Evolutionary conservation across 2,888 invertebrate species (phyloP).

Genomic region (Netelia inedita): DNA sequence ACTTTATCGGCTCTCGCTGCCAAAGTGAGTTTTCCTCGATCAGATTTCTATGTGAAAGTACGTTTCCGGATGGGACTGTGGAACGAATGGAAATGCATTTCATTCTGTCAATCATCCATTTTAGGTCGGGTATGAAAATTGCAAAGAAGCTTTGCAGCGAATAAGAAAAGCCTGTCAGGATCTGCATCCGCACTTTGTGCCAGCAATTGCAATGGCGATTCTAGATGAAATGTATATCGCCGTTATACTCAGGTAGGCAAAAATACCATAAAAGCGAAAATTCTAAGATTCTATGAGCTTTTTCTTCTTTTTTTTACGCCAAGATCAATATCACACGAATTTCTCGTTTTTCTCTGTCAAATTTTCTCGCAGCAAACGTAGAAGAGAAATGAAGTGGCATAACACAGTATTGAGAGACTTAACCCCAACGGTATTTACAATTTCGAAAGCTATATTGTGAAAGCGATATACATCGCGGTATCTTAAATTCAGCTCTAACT

Average conservation of each 20-base stretch:
- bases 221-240: constrained; percentile 69
- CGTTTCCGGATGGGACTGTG: background rate
- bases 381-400: constrained; percentile 64
- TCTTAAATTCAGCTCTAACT: constrained; percentile 16
- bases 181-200: constrained; percentile 69
- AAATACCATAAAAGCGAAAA: background rate
- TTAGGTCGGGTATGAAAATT: constrained; percentile 71
- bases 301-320: constrained; percentile 4
- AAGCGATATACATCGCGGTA: constrained; percentile 30
- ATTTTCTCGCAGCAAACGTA: constrained; percentile 60
- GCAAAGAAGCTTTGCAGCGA: constrained; percentile 59
- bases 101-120: background rate
- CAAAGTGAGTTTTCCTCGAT: constrained; percentile 59
- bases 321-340: background rate
- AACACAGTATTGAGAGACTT: constrained; percentile 55
- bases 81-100: background rate
- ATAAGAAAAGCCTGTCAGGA: constrained; percentile 62
- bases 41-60: background rate
- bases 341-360: background rate
- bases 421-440: constrained; percentile 71
- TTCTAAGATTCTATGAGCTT: background rate
- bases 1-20: constrained; percentile 63
- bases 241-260: constrained; percentile 67
- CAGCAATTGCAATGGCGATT: constrained; percentile 66
- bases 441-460: constrained; percentile 68